Evolutionary conservation across 2,888 invertebrate species (phyloP).

Genomic region (Taphrorychus bicolor): DNA sequence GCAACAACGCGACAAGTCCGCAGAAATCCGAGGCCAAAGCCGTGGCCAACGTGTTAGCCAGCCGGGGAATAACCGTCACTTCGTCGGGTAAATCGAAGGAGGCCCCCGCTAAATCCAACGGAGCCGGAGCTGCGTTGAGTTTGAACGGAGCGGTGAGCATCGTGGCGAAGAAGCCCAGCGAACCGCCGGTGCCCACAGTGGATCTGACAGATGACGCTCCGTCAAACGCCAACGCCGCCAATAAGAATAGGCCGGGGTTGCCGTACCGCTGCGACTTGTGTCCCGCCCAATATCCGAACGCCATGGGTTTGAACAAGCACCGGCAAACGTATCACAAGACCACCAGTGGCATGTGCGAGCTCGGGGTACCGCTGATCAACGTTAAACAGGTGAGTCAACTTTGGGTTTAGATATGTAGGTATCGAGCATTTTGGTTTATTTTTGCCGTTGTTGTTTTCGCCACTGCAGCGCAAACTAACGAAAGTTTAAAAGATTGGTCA

Average conservation of each 20-base stretch:
- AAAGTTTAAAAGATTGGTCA: too few relatives aligned
- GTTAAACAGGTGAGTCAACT: constrained; percentile 58
- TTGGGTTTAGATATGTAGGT: not conserved
- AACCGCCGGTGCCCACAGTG: constrained; percentile 53
- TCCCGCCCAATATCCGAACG: constrained; percentile 75
- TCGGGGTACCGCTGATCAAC: constrained; percentile 78
- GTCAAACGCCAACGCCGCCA: constrained; percentile 38
- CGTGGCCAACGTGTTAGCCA: constrained; percentile 78
- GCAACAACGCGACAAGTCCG: constrained; percentile 49
- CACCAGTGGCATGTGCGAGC: constrained; percentile 64
- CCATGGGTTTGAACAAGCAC: constrained; percentile 66
- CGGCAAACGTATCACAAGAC: constrained; percentile 70
- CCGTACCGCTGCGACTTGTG: constrained; percentile 73
- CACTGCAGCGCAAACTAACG: too few relatives aligned
- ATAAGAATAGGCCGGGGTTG: constrained; percentile 48
- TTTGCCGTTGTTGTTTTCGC: too few relatives aligned
- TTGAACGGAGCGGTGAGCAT: constrained; percentile 69
- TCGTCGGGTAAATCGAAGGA: constrained; percentile 65
- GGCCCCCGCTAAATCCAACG: constrained; percentile 38
- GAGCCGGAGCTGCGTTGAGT: constrained; percentile 62
- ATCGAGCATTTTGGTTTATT: too few relatives aligned
- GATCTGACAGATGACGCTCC: constrained; percentile 64
- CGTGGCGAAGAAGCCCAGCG: constrained; percentile 55
- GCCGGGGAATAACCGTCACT: constrained; percentile 79
- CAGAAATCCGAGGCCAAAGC: constrained; percentile 76